Evolutionary conservation across 1,140 invertebrate genomes (phyloP).

Genomic region (Catajapyx aquilonaris): DNA sequence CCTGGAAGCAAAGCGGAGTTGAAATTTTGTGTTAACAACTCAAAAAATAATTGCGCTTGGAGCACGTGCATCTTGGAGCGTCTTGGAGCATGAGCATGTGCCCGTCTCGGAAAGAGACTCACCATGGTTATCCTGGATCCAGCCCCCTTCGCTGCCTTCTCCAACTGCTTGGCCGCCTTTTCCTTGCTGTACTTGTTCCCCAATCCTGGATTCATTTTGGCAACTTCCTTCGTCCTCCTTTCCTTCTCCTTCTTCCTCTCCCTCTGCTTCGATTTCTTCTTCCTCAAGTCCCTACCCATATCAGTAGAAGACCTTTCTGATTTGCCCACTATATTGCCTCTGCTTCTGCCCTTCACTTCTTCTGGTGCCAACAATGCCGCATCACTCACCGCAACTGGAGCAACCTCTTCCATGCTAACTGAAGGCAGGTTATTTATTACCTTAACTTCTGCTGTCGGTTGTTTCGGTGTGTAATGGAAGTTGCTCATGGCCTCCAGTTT

Average conservation of each 20-base stretch:
- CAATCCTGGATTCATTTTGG: conserved; percentile 24
- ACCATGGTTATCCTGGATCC: conserved; percentile 33
- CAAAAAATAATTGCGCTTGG: not conserved
- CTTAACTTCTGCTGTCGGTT: conserved; percentile 65
- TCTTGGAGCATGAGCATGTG: not conserved
- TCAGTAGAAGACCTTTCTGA: conserved; percentile 66
- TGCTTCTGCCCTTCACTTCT: conserved; percentile 51
- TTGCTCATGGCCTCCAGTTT: conserved; percentile 85
- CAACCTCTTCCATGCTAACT: conserved; percentile 88
- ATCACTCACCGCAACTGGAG: conserved; percentile 64
- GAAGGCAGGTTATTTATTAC: conserved; percentile 80
- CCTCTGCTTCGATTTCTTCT: conserved; percentile 62
- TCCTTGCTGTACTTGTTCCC: conserved; percentile 34
- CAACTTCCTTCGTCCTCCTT: conserved; percentile 27
- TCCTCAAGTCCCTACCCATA: conserved; percentile 66
- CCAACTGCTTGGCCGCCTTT: conserved; percentile 26
- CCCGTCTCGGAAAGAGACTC: conserved; percentile 4
- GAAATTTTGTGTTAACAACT: not conserved
- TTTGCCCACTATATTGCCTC: conserved; percentile 54
- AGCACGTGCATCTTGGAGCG: not conserved
- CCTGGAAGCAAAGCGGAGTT: not conserved
- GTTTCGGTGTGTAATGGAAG: conserved; percentile 82
- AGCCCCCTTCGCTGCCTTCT: conserved; percentile 35
- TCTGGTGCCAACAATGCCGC: conserved; percentile 76
- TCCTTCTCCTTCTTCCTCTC: conserved; percentile 25